Evolutionary conservation across 2,888 invertebrate species (phyloP), one percentile per base, ranked within the genome.

Genomic region (Lottia gigantea): DNA sequence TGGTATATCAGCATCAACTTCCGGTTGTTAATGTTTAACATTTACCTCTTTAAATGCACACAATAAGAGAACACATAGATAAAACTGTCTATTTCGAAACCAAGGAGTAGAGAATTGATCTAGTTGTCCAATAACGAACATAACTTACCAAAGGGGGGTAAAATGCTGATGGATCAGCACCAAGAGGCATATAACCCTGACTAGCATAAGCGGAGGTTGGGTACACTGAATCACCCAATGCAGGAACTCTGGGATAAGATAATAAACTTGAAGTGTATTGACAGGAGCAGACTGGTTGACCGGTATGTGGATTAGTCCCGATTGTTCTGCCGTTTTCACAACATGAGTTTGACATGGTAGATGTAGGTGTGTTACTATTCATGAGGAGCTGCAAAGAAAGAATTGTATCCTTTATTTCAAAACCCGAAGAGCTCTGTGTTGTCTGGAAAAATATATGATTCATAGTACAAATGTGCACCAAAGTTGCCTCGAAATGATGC

Each of bases 81-180:
- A 40, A 40, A 40, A 40, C 40, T 40, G 7, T 40, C n/a, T n/a
- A n/a, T 40, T 40, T 40, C 40, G 11, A 40, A 8, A 40, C 8
- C 1, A 8, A 40, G 11, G 40, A 40, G 40, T 8, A 40, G 40
- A 40, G 8, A 8, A 40, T 1, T 31, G 31, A 2, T 31, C 3
- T 31, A 6, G 6, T 31, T 2, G 6, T 40, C 11, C 1, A 40
- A 1, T 40, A 8, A 4, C 40, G 7, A 40, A 19, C 12, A 19
- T n/a, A 46, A 85, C 96, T 93, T 92, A 97, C 96, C 94, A 97
- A 90, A 80, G 96, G 95, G 74, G 96, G 95, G 90, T 97, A 96
- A 91, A 97, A 97, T 71, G 96, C 96, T 67, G 96, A 96, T 86
- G 95, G 95, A 64, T 89, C 88, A 89, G 87, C 76, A 7, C 86